phyloP scores from a whole-genome alignment of 2,888 invertebrate genomes.

The Proisotoma minuta region DNA sequence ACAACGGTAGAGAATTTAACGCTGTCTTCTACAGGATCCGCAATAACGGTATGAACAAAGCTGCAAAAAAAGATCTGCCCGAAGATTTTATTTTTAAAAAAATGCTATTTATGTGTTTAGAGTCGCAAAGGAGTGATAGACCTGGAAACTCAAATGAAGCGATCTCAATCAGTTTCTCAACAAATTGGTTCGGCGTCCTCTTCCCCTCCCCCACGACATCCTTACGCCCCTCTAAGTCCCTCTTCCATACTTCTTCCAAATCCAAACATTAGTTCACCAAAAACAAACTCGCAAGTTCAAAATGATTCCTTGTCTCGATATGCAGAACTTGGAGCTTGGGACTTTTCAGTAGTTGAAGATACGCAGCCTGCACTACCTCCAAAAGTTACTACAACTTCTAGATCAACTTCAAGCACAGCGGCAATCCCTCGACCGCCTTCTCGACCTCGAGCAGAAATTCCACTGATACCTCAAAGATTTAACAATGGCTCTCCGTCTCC shows the following conservation, averaged over 20 bases:
- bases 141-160: slow-evolving; percentile 61
- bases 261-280: slow-evolving; percentile 31
- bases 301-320: slow-evolving; percentile 45
- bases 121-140: slow-evolving; percentile 68
- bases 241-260: no score
- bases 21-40: slow-evolving; percentile 64
- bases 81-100: no score
- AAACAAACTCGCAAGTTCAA: neutral
- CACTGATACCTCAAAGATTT: slow-evolving; percentile 21
- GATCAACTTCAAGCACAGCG: slow-evolving; percentile 67
- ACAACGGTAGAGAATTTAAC: slow-evolving; percentile 89
- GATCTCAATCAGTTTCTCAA: slow-evolving; percentile 72
- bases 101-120: no score
- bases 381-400: slow-evolving; percentile 54
- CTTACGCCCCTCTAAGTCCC: slow-evolving; percentile 45
- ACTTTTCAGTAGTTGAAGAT: slow-evolving; percentile 78
- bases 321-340: slow-evolving; percentile 20
- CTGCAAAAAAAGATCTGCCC: no score
- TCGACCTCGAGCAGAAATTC: slow-evolving; percentile 64
- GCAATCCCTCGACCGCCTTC: slow-evolving; percentile 87
- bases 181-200: slow-evolving; percentile 56
- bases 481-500: slow-evolving; percentile 45
- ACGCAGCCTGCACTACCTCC: slow-evolving; percentile 64
- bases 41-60: slow-evolving; percentile 53
- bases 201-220: slow-evolving; percentile 45